Base-by-base conservation (phyloP, 2,113 vertebrate species). In the Scomber japonicus region DNA sequence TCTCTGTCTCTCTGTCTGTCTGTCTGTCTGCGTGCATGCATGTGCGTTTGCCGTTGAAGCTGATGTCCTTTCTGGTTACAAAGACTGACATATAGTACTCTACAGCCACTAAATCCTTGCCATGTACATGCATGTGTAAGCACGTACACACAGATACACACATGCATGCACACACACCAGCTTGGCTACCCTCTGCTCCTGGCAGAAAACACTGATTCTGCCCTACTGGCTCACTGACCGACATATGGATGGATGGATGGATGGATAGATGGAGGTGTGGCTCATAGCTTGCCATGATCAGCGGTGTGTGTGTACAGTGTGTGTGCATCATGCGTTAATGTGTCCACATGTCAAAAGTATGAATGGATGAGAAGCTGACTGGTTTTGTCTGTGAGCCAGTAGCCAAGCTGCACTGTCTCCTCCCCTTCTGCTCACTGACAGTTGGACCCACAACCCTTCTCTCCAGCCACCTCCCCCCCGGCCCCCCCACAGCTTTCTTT, bases 161-260 rank as follows among this genome's bases (percentile, higher is more conserved):
- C 50, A 76, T 48, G 49, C 46, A 78, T 69, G 40, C 35, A 70
- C 50, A 50, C 75, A 81, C 83, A 89, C 73, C 86, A 88, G 74
- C 76, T 83, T 85, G 82, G 63, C 62, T 48, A 0, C 68, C 71
- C 78, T 75, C 81, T 78, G 82, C 61, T 78, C 66, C 81, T 91
- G 89, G 82, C 84, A 74, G 61, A 35, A 72, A 78, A 63, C 53
- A 50, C 73, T 11, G 13, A 75, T 83, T 82, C 77, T 87, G 80
- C 81, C 77, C 83, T n/a, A 81, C 78, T 84, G 79, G 71, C 86
- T 89, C 85, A 74, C 79, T 90, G 89, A 91, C 86, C 78, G 66
- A 90, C 92, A 91, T 88, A 90, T 87, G 88, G 88, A 89, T 86
- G 75, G 80, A 84, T 83, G 76, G 83, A 81, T 84, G 71, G 60